A percentile compares a stretch with the other conserved stretches of the same genome.
These are phyloP conservation scores for Strix aluco DNA, from an alignment of 2,113 vertebrate genomes.

Conservation along the genomic window DNA sequence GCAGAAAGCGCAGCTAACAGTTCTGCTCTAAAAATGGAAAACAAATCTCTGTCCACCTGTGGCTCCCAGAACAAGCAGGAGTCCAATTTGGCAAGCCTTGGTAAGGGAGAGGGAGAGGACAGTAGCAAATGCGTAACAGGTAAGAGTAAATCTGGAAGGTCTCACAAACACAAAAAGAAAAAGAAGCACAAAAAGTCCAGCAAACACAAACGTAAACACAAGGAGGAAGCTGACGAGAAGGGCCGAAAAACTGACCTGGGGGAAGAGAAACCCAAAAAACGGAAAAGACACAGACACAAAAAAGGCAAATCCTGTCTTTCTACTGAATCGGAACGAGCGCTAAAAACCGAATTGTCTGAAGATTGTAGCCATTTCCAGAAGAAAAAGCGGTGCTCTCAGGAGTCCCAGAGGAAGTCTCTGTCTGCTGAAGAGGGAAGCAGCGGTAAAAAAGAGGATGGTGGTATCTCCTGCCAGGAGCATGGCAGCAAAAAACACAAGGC, in stretches of 20 bases:
- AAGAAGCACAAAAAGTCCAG: constrained; percentile 92
- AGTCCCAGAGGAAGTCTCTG: constrained; percentile 76
- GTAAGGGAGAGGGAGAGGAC: constrained; percentile 66
- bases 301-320: constrained; percentile 75
- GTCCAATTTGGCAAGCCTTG: background rate
- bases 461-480: constrained; percentile 64
- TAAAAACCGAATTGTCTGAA: constrained; percentile 64
- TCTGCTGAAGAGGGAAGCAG: constrained; percentile 81
- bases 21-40: constrained; percentile 48
- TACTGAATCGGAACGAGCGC: constrained; percentile 38
- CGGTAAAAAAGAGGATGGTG: constrained; percentile 73
- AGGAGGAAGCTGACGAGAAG: constrained; percentile 82
- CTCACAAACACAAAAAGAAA: constrained; percentile 95
- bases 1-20: background rate
- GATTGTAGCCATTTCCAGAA: constrained; percentile 74
- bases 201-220: constrained; percentile 84
- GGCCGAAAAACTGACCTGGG: constrained; percentile 71
- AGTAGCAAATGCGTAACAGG: constrained; percentile 55
- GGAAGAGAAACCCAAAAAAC: constrained; percentile 90
- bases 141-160: constrained; percentile 80
- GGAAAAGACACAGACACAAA: constrained; percentile 90
- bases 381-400: constrained; percentile 79
- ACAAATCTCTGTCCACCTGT: constrained; percentile 18
- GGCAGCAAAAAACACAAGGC: constrained; percentile 67
- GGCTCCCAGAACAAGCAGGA: constrained; percentile 61